Evolutionary conservation across 2,797 vertebrate genomes (phyloP).

Genomic region (Lycodopsis pacificus): DNA sequence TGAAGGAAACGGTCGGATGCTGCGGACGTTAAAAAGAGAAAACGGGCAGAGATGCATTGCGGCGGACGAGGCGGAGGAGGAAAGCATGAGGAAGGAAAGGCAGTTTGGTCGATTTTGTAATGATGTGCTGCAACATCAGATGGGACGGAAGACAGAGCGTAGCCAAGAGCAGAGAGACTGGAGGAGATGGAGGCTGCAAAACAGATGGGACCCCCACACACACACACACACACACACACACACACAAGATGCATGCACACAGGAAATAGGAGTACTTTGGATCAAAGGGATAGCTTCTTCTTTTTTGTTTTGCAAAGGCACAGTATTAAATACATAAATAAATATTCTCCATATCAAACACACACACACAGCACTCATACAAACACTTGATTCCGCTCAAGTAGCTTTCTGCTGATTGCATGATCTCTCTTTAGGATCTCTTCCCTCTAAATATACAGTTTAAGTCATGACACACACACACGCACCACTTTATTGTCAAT

Average conservation of each 20-base stretch:
- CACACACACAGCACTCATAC: not conserved
- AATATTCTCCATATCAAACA: not conserved
- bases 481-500: conserved; percentile 8
- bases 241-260: not conserved
- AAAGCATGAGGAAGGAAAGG: conserved; percentile 5
- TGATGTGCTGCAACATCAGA: conserved; percentile 38
- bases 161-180: conserved; percentile 36
- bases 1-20: not conserved
- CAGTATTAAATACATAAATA: not conserved
- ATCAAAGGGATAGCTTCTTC: not conserved
- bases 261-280: conserved; percentile 1
- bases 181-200: conserved; percentile 51
- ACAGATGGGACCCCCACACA: conserved; percentile 58
- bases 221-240: conserved; percentile 15
- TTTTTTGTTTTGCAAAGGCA: not conserved
- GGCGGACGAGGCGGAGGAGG: not conserved
- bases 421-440: not conserved
- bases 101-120: conserved; percentile 30
- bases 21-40: too few species aligned
- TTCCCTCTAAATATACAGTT: conserved; percentile 13
- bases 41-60: not conserved
- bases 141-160: conserved; percentile 40
- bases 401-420: conserved; percentile 26
- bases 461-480: conserved; percentile 12
- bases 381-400: conserved; percentile 11